Conservation (phyloP, 2,113 vertebrate genomes). For the Archocentrus centrarchus region DNA sequence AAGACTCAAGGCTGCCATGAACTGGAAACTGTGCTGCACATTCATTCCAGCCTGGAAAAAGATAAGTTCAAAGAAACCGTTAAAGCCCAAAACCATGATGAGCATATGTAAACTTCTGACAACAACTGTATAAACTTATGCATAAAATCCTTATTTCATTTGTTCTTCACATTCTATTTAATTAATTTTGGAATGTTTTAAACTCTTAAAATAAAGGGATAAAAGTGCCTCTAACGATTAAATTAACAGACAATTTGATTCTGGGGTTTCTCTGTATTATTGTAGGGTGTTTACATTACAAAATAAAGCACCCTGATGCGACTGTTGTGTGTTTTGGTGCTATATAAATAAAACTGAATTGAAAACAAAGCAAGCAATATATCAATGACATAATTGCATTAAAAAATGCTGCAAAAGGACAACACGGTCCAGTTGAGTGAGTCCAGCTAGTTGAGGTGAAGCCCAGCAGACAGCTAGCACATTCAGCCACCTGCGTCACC, state of each 20-base stretch:
- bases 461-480: too few relatives aligned
- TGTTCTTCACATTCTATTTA: not conserved
- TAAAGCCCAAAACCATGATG: not conserved
- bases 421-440: not conserved
- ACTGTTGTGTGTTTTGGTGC: too few relatives aligned
- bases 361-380: not conserved
- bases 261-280: too few relatives aligned
- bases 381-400: not conserved
- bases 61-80: not conserved
- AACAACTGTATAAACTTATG: not conserved
- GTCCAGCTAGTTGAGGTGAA: not conserved
- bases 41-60: not conserved
- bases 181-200: not conserved
- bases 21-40: not conserved
- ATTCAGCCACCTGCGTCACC: too few relatives aligned
- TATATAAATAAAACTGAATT: too few relatives aligned
- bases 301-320: too few relatives aligned
- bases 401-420: conserved; percentile 1
- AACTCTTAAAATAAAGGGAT: not conserved
- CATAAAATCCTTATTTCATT: not conserved
- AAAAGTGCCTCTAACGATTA: not conserved
- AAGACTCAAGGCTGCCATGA: not conserved
- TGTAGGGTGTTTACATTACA: too few relatives aligned
- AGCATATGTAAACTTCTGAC: not conserved
- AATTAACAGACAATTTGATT: not conserved